Evolutionary conservation across 2,113 vertebrate genomes (phyloP).

Genomic region (Ailuropoda melanoleuca): DNA sequence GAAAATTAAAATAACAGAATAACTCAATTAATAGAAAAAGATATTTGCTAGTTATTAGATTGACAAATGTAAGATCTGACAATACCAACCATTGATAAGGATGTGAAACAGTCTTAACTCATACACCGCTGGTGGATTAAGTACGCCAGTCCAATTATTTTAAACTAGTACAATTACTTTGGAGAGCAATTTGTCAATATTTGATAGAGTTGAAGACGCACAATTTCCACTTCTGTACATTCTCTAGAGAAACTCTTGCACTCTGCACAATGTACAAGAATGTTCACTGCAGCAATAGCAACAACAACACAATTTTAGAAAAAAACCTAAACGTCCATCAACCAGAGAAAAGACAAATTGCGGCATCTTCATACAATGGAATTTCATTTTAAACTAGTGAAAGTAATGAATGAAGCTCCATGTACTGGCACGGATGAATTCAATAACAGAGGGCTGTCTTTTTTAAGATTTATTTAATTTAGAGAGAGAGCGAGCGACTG

Average conservation of each 20-base stretch:
- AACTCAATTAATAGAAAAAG: background rate
- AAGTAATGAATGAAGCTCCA: conserved; percentile 5
- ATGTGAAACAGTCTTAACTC: background rate
- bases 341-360: conserved; percentile 10
- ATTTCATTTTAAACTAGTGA: conserved; percentile 27
- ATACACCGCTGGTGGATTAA: background rate
- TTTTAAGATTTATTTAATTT: background rate
- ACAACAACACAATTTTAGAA: background rate
- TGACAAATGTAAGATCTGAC: conserved; percentile 4
- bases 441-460: background rate
- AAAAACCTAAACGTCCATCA: background rate
- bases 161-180: background rate
- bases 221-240: background rate
- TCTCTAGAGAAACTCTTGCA: background rate
- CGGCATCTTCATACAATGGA: background rate
- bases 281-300: background rate
- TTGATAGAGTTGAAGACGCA: background rate
- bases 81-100: background rate
- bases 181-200: conserved; percentile 2
- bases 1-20: background rate
- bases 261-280: background rate
- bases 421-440: background rate
- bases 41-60: background rate
- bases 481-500: background rate
- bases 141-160: background rate